Evolutionary conservation across 2,113 vertebrate species (phyloP), one percentile per base, ranked within the genome.

Genomic region (Rhineura floridana): DNA sequence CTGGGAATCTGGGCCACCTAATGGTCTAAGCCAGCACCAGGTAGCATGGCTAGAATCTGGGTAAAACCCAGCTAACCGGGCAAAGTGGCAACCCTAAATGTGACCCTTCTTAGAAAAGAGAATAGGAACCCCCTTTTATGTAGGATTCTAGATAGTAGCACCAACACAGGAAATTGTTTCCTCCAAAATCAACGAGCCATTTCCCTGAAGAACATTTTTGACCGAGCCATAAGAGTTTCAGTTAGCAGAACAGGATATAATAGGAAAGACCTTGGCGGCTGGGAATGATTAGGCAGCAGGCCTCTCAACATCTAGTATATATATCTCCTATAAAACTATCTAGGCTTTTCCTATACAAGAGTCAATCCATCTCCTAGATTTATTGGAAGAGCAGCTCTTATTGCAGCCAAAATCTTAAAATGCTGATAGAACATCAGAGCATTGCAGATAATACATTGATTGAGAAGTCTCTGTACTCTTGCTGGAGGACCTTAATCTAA

Each of bases 401-500:
- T 84, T 86, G 46, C 25, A 84, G 6, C 0, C 19, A 33, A 88
- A 88, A 4, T 82, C 84, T 87, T 70, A 89, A 93, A 92, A 72
- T 33, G 44, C 11, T 83, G 4, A 52, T 63, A 42, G 30, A 12
- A 69, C 4, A n/a, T 75, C 73, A 85, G 86, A 77, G 39, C 23
- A 6, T 1, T 75, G 23, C 8, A 91, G 72, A 80, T 72, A 46
- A 83, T 88, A 59, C 2, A 48, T 83, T 83, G 36, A 10, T 89
- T 91, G 55, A 85, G 46, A 82, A 77, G 59, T 23, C 15, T 85
- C 83, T 86, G n/a, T 63, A 86, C 85, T 84, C 1, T 72, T 85
- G 6, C 39, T 92, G 83, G 87, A 91, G 21, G 62, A 87, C 48
- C 13, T 28, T 63, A 90, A 87, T 82, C 42, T 90, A 87, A 89